phyloP scores from a whole-genome alignment of 2,797 vertebrate genomes.

The Taeniopygia guttata region DNA sequence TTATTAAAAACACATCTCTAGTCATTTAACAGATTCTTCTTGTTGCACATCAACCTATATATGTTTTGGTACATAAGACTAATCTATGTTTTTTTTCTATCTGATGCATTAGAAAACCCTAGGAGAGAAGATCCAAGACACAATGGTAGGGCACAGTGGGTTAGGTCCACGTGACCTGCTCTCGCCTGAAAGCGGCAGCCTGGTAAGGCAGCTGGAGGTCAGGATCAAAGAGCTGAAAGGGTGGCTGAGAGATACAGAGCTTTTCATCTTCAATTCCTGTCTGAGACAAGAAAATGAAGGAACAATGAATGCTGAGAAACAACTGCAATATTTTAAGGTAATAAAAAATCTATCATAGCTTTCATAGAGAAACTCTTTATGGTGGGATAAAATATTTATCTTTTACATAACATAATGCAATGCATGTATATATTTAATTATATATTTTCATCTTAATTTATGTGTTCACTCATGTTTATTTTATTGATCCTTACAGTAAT shows the following conservation, averaged over 20 bases:
- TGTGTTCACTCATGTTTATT: conserved; percentile 29
- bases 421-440: conserved; percentile 43
- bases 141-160: conserved; percentile 70
- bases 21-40: conserved; percentile 17
- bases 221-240: conserved; percentile 95
- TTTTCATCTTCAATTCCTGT: conserved; percentile 98
- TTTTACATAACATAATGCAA: conserved; percentile 41
- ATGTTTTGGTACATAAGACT: conserved; percentile 49
- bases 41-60: conserved; percentile 26
- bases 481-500: not conserved
- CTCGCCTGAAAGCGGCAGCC: conserved; percentile 88
- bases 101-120: conserved; percentile 83
- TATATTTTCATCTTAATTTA: conserved; percentile 52
- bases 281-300: conserved; percentile 84
- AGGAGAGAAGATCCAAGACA: conserved; percentile 80
- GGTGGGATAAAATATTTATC: conserved; percentile 67
- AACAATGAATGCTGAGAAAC: conserved; percentile 76
- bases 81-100: conserved; percentile 66
- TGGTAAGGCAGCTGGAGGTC: conserved; percentile 92
- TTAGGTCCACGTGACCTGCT: conserved; percentile 82
- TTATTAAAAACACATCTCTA: not conserved
- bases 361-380: conserved; percentile 61
- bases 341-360: conserved; percentile 74
- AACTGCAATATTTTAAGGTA: conserved; percentile 87
- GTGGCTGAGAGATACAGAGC: conserved; percentile 96